A percentile compares a stretch with the other conserved stretches of the same genome.
phyloP scores from a whole-genome alignment of 2,888 invertebrate species.

The Anorthoa munda region DNA sequence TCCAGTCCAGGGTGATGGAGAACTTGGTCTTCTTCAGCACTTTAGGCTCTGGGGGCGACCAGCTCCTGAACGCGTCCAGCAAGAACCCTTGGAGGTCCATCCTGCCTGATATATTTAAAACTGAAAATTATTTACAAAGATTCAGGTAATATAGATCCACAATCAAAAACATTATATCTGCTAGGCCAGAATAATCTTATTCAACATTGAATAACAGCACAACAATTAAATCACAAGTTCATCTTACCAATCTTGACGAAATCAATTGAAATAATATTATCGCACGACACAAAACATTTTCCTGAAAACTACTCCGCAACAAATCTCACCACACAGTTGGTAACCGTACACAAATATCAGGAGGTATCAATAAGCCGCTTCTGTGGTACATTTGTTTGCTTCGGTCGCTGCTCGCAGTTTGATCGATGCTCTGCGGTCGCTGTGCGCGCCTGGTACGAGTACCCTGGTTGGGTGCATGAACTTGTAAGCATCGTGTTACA shows the following conservation, averaged over 20 bases:
- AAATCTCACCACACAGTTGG: constrained; percentile 5
- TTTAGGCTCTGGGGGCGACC: constrained; percentile 77
- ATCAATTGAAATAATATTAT: constrained; percentile 9
- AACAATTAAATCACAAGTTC: neutral
- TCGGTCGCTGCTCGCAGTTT: constrained; percentile 41
- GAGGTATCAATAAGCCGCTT: constrained; percentile 18
- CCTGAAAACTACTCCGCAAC: constrained; percentile 1
- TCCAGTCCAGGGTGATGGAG: constrained; percentile 78
- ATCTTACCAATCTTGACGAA: neutral
- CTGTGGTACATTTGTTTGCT: constrained; percentile 19
- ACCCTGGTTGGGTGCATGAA: neutral
- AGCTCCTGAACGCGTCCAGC: constrained; percentile 70
- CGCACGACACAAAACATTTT: neutral
- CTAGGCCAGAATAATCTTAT: neutral
- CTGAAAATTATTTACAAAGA: constrained; percentile 5
- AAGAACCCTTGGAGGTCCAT: constrained; percentile 76
- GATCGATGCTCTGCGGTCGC: constrained; percentile 54
- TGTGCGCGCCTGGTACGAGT: constrained; percentile 19
- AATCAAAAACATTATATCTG: neutral
- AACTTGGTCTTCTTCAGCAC: constrained; percentile 73
- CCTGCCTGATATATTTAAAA: neutral
- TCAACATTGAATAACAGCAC: neutral
- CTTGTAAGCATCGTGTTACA: neutral
- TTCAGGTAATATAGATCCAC: no score
- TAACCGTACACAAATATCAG: constrained; percentile 16